Base-by-base conservation (phyloP, 2,113 vertebrate genomes). In the Hypocryptadius cinnamomeus region DNA sequence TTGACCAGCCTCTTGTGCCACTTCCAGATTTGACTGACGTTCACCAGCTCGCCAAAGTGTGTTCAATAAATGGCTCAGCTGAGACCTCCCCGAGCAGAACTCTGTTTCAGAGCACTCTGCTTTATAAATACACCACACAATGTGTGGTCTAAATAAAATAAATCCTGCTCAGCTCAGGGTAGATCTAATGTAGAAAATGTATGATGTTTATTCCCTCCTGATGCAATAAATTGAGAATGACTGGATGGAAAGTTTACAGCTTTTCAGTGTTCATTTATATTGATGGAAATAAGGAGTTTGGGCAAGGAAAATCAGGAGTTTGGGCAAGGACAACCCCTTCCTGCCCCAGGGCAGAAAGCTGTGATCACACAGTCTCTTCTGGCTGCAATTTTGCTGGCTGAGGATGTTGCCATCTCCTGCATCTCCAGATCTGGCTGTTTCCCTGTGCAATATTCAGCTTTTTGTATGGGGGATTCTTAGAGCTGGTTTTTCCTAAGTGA, bases 51-150 rank as follows among this genome's bases (percentile, higher is more conserved):
- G 18, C 83, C 81, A 28, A 60, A 85, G 31, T 56, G 24, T 73
- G 60, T 95, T 91, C 83, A 89, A 78, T 79, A 79, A 40, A 82
- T 8, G 18, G 54, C 73, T 79, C 54, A 82, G 47, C 77, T 51
- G 88, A 91, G 88, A 93, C 65, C 78, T 96, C 86, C 70, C 72
- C 0, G 4, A 68, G 59, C 63, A 91, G 82, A 81, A 79, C 77
- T 80, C 60, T 95, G 56, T 91, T 97, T 94, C 81, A 88, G 92
- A 94, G 68, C 14, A 53, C 87, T 92, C 78, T 66, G 87, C 85
- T 96, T 95, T 96, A 94, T 89, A 95, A 97, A 95, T 97, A 95
- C 76, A 80, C 92, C 90, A 94, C 92, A 89, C 93, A 95, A 95
- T 85, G 80, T 93, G 90, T 80, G 91, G 96, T 93, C 90, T 94